Evolutionary conservation across 1,140 invertebrate genomes (phyloP), one percentile per base, ranked within the genome.

Genomic region (Drosophila nikananu): DNA sequence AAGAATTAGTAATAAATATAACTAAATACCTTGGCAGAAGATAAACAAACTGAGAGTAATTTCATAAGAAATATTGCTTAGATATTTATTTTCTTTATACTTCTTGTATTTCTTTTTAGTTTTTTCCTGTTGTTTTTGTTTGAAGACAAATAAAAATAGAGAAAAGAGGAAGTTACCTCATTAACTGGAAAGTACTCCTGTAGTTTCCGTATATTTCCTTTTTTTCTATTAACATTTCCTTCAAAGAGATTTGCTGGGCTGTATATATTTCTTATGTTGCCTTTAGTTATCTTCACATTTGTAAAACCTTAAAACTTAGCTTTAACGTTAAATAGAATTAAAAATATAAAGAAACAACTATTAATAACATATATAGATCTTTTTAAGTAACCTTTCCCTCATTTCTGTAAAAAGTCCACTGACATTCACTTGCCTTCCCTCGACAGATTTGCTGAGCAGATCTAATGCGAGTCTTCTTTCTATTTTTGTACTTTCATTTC

Each of bases 401-500:
- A 58, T 62, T 32, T 37, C 12, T 57, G 48, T 62, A 37, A 15
- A 37, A 17, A 63, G 13, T 19, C 39, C 12, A 27, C 30, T 1
- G 9, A 59, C 30, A 42, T 58, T 58, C 8, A 44, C 48, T 35
- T 41, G 32, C n/a, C 37, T 15, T 41, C 44, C 8, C 37, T 15
- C 12, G 25, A 42, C n/a, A 71, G 74, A 61, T 77, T 62, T 54
- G 65, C 37, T 35, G 51, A 63, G 71, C 64, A 64, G 64, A 46
- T 71, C 58, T 87, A 87, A 87, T 80, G 48, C 49, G 48, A 86
- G 81, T 71, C 65, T 74, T 80, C 59, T 89, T 74, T 86, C 60
- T 86, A 61, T 70, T 80, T 63, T 84, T 90, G 51, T 90, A 90
- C 51, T 90, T 80, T 89, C 84, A 89, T 89, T 89, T 90, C 86